Conservation (phyloP, 2,888 invertebrate genomes). For the Macaria notata region DNA sequence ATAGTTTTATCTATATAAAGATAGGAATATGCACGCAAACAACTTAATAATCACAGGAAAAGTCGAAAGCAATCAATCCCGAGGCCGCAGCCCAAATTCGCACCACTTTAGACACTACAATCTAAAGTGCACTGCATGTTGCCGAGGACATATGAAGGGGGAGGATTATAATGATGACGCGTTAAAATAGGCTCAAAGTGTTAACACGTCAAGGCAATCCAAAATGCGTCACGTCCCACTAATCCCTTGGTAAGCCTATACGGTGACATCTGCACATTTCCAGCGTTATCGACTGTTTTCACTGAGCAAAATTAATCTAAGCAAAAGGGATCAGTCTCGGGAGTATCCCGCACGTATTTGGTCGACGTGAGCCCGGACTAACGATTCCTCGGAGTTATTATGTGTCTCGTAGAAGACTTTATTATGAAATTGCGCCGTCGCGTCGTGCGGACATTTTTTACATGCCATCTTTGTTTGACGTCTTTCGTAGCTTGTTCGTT, state of each 20-base stretch:
- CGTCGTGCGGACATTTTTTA: constrained; percentile 46
- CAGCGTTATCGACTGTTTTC: constrained; percentile 76
- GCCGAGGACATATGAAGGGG: too few relatives aligned
- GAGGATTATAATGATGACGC: too few relatives aligned
- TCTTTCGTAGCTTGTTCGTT: background rate
- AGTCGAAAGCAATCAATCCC: too few relatives aligned
- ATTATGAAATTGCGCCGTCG: constrained; percentile 47
- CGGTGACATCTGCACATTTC: constrained; percentile 76
- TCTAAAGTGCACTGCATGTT: too few relatives aligned
- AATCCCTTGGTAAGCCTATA: constrained; percentile 70
- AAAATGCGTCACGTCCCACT: constrained; percentile 52
- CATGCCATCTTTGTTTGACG: constrained; percentile 35
- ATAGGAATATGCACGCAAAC: too few relatives aligned
- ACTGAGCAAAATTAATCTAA: constrained; percentile 79
- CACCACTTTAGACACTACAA: too few relatives aligned
- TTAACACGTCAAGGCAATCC: constrained; percentile 41
- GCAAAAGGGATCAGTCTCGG: constrained; percentile 76
- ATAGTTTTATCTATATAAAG: too few relatives aligned
- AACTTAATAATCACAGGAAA: too few relatives aligned
- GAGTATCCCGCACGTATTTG: constrained; percentile 70
- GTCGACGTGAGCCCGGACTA: constrained; percentile 61
- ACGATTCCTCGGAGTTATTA: constrained; percentile 73
- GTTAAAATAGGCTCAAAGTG: constrained; percentile 30
- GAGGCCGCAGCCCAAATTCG: too few relatives aligned
- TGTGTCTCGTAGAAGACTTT: constrained; percentile 65